Percentiles rank a stretch among this genome's conserved stretches.
Conservation (phyloP, 2,113 vertebrate species). For the Eptatretus burgeri region DNA sequence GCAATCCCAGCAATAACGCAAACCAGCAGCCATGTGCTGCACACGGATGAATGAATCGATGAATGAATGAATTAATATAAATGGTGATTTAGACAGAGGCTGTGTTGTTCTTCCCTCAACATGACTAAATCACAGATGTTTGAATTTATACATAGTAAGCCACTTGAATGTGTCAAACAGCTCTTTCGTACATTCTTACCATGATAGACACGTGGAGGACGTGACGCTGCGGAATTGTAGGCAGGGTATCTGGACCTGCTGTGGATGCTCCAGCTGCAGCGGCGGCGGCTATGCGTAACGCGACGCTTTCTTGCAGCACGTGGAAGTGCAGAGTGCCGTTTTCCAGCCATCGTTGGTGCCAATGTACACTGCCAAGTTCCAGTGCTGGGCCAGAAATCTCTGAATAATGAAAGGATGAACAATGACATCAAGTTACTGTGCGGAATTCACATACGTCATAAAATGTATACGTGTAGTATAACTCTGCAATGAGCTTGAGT, state of each 20-base stretch:
- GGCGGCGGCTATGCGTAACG: slow-evolving; percentile 35
- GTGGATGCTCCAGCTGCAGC: slow-evolving; percentile 34
- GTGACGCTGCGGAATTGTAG: slow-evolving; percentile 72
- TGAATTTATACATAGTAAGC: no score
- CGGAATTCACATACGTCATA: fast-evolving
- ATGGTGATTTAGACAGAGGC: no score
- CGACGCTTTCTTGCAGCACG: slow-evolving; percentile 45
- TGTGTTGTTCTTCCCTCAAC: no score
- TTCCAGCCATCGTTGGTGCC: slow-evolving; percentile 97
- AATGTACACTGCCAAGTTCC: slow-evolving; percentile 75
- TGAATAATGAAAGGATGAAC: slow-evolving; percentile 17
- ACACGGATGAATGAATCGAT: no score
- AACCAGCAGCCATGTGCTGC: no score
- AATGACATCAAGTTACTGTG: fast-evolving
- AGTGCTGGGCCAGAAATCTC: slow-evolving; percentile 70
- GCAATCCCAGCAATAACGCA: no score
- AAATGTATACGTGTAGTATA: not conserved
- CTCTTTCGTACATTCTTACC: slow-evolving; percentile 25
- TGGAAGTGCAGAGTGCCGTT: slow-evolving; percentile 88
- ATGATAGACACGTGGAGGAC: slow-evolving; percentile 85
- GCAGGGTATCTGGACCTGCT: slow-evolving; percentile 40
- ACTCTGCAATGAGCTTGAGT: no score
- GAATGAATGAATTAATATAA: no score
- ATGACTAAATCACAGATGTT: no score
- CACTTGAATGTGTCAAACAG: no score